These are phyloP conservation scores for Scyliorhinus canicula DNA, from an alignment of 2,797 vertebrate genomes.

Conservation along the genomic window DNA sequence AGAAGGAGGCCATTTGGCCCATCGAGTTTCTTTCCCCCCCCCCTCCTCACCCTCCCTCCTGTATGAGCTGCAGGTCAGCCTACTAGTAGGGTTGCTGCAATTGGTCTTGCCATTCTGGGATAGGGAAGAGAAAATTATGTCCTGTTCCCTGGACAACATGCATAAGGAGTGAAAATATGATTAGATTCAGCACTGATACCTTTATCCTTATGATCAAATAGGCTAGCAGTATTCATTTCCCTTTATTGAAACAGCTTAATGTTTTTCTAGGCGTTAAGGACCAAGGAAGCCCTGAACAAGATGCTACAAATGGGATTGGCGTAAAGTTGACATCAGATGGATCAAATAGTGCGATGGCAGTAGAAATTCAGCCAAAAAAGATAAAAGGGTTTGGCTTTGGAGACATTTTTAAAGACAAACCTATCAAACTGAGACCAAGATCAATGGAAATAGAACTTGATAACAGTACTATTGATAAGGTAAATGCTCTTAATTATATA, in stretches of 20 bases:
- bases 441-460: conserved; percentile 85
- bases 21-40: too few relatives aligned
- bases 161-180: background rate
- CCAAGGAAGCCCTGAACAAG: conserved; percentile 14
- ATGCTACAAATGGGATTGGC: background rate
- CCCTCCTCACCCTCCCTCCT: too few relatives aligned
- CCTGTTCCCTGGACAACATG: background rate
- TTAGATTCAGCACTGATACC: background rate
- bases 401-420: conserved; percentile 96
- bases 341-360: conserved; percentile 64
- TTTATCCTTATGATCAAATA: background rate
- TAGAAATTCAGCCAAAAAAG: conserved; percentile 90
- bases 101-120: background rate
- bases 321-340: conserved; percentile 63
- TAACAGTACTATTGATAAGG: conserved; percentile 67
- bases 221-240: background rate
- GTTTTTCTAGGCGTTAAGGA: conserved; percentile 15
- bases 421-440: conserved; percentile 85
- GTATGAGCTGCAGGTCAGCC: too few relatives aligned
- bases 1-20: too few relatives aligned
- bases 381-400: conserved; percentile 91
- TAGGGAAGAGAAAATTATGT: background rate
- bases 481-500: conserved; percentile 43
- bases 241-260: background rate
- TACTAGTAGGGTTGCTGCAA: background rate